phyloP scores from a whole-genome alignment of 2,888 invertebrate species.

The Xylocampa areola region DNA sequence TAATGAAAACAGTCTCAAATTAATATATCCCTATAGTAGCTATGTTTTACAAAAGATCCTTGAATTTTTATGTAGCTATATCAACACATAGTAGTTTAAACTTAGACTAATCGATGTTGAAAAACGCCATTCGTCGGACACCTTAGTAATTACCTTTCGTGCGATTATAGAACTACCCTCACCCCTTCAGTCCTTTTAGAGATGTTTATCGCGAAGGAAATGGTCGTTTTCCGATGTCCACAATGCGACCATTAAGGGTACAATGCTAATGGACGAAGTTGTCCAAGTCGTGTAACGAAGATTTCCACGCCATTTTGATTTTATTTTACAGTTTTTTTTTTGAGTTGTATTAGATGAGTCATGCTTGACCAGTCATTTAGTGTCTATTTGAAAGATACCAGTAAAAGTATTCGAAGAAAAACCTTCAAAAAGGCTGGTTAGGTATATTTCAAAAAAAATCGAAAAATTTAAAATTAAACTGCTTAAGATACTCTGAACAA shows the following conservation, averaged over 20 bases:
- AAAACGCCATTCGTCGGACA: conserved; percentile 63
- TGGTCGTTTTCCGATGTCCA: conserved; percentile 89
- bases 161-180: conserved; percentile 79
- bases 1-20: no score
- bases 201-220: conserved; percentile 89
- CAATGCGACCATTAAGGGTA: conserved; percentile 85
- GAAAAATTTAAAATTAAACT: no score
- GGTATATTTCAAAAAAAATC: no score
- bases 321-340: conserved; percentile 34
- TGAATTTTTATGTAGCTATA: no score
- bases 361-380: conserved; percentile 20
- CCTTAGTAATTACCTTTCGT: conserved; percentile 82
- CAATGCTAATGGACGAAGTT: conserved; percentile 86
- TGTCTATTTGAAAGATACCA: no score
- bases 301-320: conserved; percentile 56
- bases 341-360: conserved; percentile 35
- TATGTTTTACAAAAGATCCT: no score
- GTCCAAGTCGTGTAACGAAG: conserved; percentile 65
- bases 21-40: no score
- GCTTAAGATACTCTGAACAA: no score
- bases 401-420: no score
- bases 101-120: conserved; percentile 55
- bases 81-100: conserved; percentile 48
- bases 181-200: conserved; percentile 88
- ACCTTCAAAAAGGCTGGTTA: no score